Percentiles rank a stretch among this genome's conserved stretches.
phyloP scores from a whole-genome alignment of 1,140 invertebrate genomes.

The Magallana gigas region DNA sequence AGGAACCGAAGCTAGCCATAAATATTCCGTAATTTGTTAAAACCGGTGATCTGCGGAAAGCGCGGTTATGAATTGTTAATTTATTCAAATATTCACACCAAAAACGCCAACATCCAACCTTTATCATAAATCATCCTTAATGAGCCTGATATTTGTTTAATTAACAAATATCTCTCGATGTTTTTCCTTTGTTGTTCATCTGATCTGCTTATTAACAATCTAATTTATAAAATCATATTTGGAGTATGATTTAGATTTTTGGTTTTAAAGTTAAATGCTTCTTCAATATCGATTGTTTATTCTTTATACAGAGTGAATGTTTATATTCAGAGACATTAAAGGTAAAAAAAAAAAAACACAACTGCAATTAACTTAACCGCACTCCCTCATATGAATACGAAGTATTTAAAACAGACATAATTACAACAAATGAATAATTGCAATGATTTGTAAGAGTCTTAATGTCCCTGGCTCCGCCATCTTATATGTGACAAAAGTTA shows the following conservation, averaged over 20 bases:
- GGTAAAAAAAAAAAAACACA: too few species aligned
- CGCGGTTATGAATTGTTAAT: conserved; percentile 26
- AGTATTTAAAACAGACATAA: conserved; percentile 10
- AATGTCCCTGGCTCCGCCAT: background rate
- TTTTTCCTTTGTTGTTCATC: background rate
- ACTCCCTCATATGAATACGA: background rate
- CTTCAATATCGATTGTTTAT: too few species aligned
- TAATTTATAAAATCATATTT: too few species aligned
- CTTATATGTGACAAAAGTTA: background rate
- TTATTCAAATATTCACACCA: conserved; percentile 31
- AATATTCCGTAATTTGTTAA: conserved; percentile 28
- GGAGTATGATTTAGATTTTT: too few species aligned
- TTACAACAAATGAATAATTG: conserved; percentile 26
- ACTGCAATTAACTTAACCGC: background rate
- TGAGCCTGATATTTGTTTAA: conserved; percentile 32
- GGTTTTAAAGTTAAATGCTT: too few species aligned
- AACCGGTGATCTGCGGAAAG: conserved; percentile 26
- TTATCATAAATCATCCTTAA: conserved; percentile 4
- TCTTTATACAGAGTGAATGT: too few species aligned
- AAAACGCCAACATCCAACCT: conserved; percentile 23
- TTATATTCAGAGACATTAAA: too few species aligned
- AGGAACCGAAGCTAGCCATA: conserved; percentile 1
- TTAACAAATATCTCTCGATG: background rate
- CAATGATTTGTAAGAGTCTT: background rate
- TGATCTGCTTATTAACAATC: too few species aligned